phyloP scores from a whole-genome alignment of 2,888 invertebrate genomes.

The Agrilus cyanescens region DNA sequence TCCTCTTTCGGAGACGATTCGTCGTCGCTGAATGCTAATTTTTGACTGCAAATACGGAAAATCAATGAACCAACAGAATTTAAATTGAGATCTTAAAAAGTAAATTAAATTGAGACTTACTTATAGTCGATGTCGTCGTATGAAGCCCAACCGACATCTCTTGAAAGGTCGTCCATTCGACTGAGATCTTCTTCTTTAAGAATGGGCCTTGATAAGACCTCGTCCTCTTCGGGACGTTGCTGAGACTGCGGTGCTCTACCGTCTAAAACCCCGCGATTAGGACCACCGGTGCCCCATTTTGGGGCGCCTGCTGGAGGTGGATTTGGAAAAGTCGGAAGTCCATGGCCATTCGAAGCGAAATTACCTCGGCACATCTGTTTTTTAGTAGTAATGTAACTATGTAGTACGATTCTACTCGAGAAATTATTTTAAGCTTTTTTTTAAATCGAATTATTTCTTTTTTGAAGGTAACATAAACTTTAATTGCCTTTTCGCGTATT shows the following conservation, averaged over 20 bases:
- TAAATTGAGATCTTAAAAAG: slow-evolving; percentile 2
- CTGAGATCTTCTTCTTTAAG: slow-evolving; percentile 88
- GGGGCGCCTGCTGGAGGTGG: slow-evolving; percentile 9
- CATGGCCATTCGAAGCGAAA: slow-evolving; percentile 22
- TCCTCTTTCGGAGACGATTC: slow-evolving; percentile 42
- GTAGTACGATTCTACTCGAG: no score
- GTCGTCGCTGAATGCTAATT: slow-evolving; percentile 88
- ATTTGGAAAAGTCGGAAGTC: slow-evolving; percentile 17
- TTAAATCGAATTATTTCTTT: no score
- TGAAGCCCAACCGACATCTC: slow-evolving; percentile 85
- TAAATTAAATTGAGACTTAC: slow-evolving; percentile 31
- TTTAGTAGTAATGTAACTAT: neutral
- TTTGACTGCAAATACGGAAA: slow-evolving; percentile 50
- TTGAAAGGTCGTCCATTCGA: slow-evolving; percentile 81
- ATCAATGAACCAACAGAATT: neutral
- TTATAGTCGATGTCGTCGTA: slow-evolving; percentile 91
- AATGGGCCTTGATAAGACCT: slow-evolving; percentile 65
- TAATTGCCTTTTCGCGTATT: no score
- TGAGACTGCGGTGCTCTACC: slow-evolving; percentile 26
- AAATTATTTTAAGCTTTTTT: no score
- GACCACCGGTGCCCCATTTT: slow-evolving; percentile 8
- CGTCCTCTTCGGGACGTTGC: slow-evolving; percentile 33
- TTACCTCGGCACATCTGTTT: slow-evolving; percentile 25
- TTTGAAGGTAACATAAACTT: no score
- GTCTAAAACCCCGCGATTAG: slow-evolving; percentile 18